A percentile compares a stretch with the other conserved stretches of the same genome.
phyloP scores from a whole-genome alignment of 2,888 invertebrate genomes.

The Amblyjoppa fuscipennis region DNA sequence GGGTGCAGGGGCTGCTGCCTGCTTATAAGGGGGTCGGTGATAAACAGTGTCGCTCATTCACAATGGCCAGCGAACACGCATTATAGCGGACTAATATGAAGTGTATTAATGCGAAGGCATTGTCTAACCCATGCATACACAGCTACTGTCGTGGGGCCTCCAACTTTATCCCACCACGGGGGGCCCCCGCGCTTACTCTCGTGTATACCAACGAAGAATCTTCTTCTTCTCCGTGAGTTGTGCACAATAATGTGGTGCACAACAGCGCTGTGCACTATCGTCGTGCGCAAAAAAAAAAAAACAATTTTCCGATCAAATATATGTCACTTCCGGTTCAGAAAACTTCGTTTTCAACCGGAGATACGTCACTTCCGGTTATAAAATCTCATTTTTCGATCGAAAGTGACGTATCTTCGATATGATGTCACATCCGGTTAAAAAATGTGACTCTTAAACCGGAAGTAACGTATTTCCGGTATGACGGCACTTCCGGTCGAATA shows the following conservation, averaged over 20 bases:
- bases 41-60: conserved; percentile 86
- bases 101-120: conserved; percentile 85
- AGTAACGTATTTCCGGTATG: not conserved
- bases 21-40: conserved; percentile 83
- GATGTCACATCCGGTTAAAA: not conserved
- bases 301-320: not conserved
- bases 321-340: too few relatives aligned
- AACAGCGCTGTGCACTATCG: not conserved
- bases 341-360: not conserved
- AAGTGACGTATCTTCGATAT: too few relatives aligned
- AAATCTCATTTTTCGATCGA: not conserved
- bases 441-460: not conserved
- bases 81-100: conserved; percentile 85
- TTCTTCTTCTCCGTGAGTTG: conserved; percentile 13
- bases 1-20: conserved; percentile 71
- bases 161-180: conserved; percentile 83
- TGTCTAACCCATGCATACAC: conserved; percentile 84
- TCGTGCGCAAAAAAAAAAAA: not conserved
- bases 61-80: conserved; percentile 85
- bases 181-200: conserved; percentile 78
- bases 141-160: conserved; percentile 83
- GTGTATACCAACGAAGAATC: conserved; percentile 45
- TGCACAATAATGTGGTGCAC: conserved; percentile 27
- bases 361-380: too few relatives aligned
- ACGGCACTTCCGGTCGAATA: not conserved